A percentile compares a stretch with the other conserved stretches of the same genome.
phyloP scores from a whole-genome alignment of 2,888 invertebrate species.

The Lathronympha strigana region DNA sequence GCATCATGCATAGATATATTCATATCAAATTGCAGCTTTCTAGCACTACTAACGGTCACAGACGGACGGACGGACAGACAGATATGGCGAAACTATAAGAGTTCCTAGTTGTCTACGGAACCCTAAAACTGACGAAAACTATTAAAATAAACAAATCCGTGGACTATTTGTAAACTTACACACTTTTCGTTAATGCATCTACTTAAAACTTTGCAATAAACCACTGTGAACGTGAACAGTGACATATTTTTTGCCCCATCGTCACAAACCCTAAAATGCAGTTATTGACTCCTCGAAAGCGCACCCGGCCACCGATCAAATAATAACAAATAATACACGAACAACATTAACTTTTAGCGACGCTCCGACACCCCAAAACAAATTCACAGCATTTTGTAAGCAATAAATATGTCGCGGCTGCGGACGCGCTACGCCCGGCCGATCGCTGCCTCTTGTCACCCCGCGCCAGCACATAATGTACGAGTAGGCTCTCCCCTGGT shows the following conservation, averaged over 20 bases:
- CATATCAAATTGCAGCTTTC: too few relatives aligned
- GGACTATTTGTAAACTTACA: too few relatives aligned
- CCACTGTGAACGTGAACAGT: conserved; percentile 30
- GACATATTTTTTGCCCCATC: conserved; percentile 37
- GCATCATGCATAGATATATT: too few relatives aligned
- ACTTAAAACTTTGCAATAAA: conserved; percentile 43
- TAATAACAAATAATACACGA: conserved; percentile 61
- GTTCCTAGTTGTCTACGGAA: too few relatives aligned
- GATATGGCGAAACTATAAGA: too few relatives aligned
- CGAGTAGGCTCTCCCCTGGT: conserved; percentile 44
- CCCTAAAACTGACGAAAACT: too few relatives aligned
- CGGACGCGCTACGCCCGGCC: conserved; percentile 51
- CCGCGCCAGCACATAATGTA: conserved; percentile 50
- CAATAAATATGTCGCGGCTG: conserved; percentile 59
- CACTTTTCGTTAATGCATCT: conserved; percentile 37
- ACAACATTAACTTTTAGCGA: conserved; percentile 61
- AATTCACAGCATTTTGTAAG: conserved; percentile 58
- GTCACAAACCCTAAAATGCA: conserved; percentile 41
- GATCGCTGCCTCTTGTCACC: conserved; percentile 48
- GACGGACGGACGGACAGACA: too few relatives aligned
- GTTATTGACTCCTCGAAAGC: conserved; percentile 48
- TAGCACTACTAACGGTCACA: too few relatives aligned
- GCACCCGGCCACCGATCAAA: conserved; percentile 58
- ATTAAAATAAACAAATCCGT: too few relatives aligned
- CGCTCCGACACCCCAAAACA: conserved; percentile 67